phyloP scores from a whole-genome alignment of 2,113 vertebrate species.

The Gavialis gangeticus region DNA sequence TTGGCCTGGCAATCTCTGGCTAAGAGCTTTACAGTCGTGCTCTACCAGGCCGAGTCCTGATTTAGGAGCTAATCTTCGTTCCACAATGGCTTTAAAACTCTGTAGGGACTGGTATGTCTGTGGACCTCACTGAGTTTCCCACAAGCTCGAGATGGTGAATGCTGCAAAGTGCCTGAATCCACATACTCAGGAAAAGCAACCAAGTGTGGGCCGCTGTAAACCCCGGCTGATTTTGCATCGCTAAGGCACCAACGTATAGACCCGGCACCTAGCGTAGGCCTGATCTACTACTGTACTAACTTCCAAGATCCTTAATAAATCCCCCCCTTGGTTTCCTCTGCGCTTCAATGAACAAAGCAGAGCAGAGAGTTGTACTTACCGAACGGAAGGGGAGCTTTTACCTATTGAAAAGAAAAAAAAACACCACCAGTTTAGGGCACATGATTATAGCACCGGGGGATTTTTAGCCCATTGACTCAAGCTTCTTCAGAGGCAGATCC shows the following conservation, averaged over 20 bases:
- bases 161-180: too few species aligned
- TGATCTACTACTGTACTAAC: accelerated
- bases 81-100: neutral
- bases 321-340: accelerated
- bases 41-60: neutral
- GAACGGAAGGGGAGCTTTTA: constrained; percentile 63
- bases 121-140: too few species aligned
- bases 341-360: neutral
- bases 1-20: neutral
- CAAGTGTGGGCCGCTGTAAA: too few species aligned
- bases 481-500: neutral
- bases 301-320: neutral
- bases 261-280: neutral
- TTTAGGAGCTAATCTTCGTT: neutral
- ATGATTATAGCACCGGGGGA: accelerated
- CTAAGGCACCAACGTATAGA: neutral
- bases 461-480: neutral
- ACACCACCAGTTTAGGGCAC: neutral
- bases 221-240: neutral
- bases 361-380: constrained; percentile 23
- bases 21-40: neutral
- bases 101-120: neutral
- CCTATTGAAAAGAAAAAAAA: constrained; percentile 30
- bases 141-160: too few species aligned
- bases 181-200: too few species aligned